phyloP scores from a whole-genome alignment of 2,113 vertebrate species.

The Chaetops frenatus region DNA sequence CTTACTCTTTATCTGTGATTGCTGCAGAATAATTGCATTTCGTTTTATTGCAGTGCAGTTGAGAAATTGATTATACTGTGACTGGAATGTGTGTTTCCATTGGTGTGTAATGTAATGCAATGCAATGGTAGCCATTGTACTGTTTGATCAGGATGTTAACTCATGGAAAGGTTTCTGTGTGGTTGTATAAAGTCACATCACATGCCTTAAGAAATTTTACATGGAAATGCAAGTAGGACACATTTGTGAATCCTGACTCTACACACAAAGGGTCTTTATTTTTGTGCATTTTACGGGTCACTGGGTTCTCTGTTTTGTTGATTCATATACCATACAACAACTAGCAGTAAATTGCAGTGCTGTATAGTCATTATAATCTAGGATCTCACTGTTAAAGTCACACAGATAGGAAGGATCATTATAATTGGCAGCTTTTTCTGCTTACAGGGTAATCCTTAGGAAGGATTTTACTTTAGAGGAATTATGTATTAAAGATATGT shows the following conservation, averaged over 20 bases:
- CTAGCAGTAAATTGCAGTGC: background rate
- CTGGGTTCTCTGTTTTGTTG: slow-evolving; percentile 23
- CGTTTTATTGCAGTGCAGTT: background rate
- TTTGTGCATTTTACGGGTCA: slow-evolving; percentile 3
- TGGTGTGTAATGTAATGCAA: background rate
- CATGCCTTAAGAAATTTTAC: background rate
- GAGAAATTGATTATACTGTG: background rate
- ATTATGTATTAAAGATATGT: background rate
- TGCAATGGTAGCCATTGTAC: background rate
- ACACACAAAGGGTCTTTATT: slow-evolving; percentile 12
- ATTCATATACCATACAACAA: background rate
- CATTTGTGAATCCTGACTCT: background rate
- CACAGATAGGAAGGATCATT: background rate
- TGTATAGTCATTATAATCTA: background rate
- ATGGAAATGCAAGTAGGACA: background rate
- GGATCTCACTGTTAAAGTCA: background rate
- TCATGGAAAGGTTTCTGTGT: background rate
- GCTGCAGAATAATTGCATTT: background rate
- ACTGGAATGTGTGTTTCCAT: background rate
- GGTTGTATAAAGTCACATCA: background rate
- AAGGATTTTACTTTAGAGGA: background rate
- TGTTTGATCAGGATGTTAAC: background rate
- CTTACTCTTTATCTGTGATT: background rate
- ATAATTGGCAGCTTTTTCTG: background rate
- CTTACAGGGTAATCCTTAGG: background rate